Evolutionary conservation across 2,888 invertebrate species (phyloP), one percentile per base, ranked within the genome.

Genomic region (Actias luna): DNA sequence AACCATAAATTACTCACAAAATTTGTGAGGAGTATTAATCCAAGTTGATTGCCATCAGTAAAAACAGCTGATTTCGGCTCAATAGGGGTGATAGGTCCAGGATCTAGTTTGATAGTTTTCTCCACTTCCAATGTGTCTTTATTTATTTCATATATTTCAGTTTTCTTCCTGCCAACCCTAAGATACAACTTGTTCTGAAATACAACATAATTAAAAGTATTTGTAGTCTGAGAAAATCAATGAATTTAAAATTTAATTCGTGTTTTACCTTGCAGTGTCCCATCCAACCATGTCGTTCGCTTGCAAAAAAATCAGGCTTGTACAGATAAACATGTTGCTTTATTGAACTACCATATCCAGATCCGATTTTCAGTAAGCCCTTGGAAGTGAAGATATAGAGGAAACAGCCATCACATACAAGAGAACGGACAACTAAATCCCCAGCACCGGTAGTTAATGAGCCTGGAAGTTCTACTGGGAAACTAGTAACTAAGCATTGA

Each of bases 341-440:
- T 70, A 98, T 94, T 8, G 99, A 98, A 69, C 97, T 98, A 60
- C 97, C 97, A 82, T 98, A 98, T 8, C 99, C 99, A 60, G 98
- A 97, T 22, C 99, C 99, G 67, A 99, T 95, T 93, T 99, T 99
- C 68, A 97, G 93, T 58, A 99, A 92, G 1, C 98, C 97, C 74
- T 95, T 95, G 12, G 96, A 95, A 35, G 97, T 95, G 75, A 97
- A 96, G 33, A 99, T 92, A 86, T 98, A 99, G 61, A 99, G 93
- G 87, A 95, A 98, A 69, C 96, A 95, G 12, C 99, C 99, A 86
- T 99, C 98, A 70, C 97, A 97, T 8, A 97, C 96, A 77, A 99
- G 93, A 4, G 96, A 95, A 61, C 92, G 79, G 2, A 92, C 87
- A 18, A 91, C 84, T 1, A 92, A 80, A 63, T 92, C 92, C 1